Conservation (phyloP, 2,888 invertebrate genomes). For the Poecilus cupreus region DNA sequence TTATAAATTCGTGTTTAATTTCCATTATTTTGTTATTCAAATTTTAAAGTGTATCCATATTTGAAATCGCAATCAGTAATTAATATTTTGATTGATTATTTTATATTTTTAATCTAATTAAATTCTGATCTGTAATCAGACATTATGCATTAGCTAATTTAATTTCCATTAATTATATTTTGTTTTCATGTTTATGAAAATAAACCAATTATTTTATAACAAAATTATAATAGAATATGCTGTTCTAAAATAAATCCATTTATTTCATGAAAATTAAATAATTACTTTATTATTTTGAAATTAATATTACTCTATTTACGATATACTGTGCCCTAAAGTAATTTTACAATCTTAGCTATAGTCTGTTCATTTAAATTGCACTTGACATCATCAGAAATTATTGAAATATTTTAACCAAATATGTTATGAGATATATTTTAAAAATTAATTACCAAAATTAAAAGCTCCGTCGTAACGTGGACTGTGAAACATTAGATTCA, state of each 20-base stretch:
- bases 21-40: too few relatives aligned
- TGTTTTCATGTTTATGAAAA: not conserved
- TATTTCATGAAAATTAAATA: not conserved
- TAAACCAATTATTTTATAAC: not conserved
- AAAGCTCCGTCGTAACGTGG: too few relatives aligned
- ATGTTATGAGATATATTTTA: too few relatives aligned
- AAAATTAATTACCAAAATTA: too few relatives aligned
- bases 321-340: slow-evolving; percentile 15
- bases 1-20: not conserved
- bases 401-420: too few relatives aligned
- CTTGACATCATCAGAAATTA: too few relatives aligned
- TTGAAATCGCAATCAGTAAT: not conserved
- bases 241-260: not conserved
- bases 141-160: not conserved
- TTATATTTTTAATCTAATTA: not conserved
- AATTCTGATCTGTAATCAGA: not conserved
- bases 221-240: slow-evolving; percentile 6
- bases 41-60: too few relatives aligned
- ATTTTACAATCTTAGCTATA: not conserved
- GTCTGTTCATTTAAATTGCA: not conserved
- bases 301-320: slow-evolving; percentile 3
- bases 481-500: too few relatives aligned
- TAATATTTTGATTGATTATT: not conserved
- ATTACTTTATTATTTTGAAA: not conserved
- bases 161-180: not conserved